Conservation (phyloP, 2,888 invertebrate genomes). For the Trichogramma dendrolimi region DNA sequence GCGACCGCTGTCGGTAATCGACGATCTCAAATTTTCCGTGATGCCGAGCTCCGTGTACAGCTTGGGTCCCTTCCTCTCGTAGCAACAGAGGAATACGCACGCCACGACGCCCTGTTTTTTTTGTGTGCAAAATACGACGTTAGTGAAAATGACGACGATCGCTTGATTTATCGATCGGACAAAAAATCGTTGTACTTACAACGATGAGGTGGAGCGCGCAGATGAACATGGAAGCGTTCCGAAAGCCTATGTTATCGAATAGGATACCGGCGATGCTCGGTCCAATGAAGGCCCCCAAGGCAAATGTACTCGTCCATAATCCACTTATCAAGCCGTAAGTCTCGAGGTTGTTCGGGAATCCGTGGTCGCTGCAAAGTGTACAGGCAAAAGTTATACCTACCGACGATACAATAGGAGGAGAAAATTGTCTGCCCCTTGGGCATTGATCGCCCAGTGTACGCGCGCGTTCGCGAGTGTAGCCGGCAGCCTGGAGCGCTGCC, state of each 20-base stretch:
- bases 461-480: no score
- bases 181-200: slow-evolving; percentile 52
- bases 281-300: slow-evolving; percentile 81
- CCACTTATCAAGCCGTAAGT: slow-evolving; percentile 88
- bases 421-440: no score
- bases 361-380: slow-evolving; percentile 57
- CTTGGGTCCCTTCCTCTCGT: slow-evolving; percentile 43
- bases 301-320: slow-evolving; percentile 85
- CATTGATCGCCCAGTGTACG: no score
- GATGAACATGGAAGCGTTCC: slow-evolving; percentile 68
- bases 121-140: background rate
- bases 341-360: slow-evolving; percentile 78
- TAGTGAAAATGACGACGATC: no score
- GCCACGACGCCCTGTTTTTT: slow-evolving; percentile 48
- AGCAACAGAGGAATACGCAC: slow-evolving; percentile 44
- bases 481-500: no score
- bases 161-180: background rate
- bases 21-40: slow-evolving; percentile 40
- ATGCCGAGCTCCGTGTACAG: slow-evolving; percentile 49
- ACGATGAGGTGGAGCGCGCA: slow-evolving; percentile 63
- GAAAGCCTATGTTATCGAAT: slow-evolving; percentile 69
- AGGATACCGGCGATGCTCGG: slow-evolving; percentile 73
- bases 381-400: no score
- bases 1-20: slow-evolving; percentile 42
- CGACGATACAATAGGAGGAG: no score